Base-by-base conservation (phyloP, 2,888 invertebrate genomes). In the Hypsopygia costalis region DNA sequence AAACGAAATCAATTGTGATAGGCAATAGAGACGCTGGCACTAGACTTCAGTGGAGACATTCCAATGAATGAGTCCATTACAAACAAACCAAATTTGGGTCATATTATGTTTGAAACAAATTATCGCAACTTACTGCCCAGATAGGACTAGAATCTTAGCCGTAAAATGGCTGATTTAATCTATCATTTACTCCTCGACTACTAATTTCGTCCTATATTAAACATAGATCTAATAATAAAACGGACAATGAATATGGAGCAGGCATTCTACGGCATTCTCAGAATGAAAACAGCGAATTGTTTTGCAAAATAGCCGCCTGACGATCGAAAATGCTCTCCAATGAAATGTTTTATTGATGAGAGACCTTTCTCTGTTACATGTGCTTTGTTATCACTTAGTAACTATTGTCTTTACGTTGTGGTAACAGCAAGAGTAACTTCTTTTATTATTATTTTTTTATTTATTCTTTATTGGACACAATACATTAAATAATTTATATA, bases 311-410 rank as follows among this genome's bases (percentile, higher is more conserved):
- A 37, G 49, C 51, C 38, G 30, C 29, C 38, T 48, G n/a, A 52
- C 52, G 55, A 57, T 61, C 57, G 58, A 52, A 61, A 59, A 62
- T 54, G 20, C 33, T 33, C 2, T 16, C 16, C 36, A 16, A 41
- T 43, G 40, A 36, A 52, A 67, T 72, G 68, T 69, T 67, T 72
- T 68, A 73, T 69, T 65, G 51, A 69, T 71, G 52, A 49, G 46
- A 25, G 25, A 25, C 25, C 25, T 25, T 25, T 25, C 25, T n/a
- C 3, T 16, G 4, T 2, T 16, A 16, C 4, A 16, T 16, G 16
- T 16, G 4, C 16, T 16, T 16, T 16, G 4, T 16, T 16, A 16
- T 3, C 16, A 4, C 16, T 16, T 16, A 16, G 16, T 4, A 16
- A 16, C 2, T 16, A n/a, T n/a, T n/a, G n/a, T n/a, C n/a, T n/a